Evolutionary conservation across 2,888 invertebrate genomes (phyloP).

Genomic region (Isoperla grammatica): DNA sequence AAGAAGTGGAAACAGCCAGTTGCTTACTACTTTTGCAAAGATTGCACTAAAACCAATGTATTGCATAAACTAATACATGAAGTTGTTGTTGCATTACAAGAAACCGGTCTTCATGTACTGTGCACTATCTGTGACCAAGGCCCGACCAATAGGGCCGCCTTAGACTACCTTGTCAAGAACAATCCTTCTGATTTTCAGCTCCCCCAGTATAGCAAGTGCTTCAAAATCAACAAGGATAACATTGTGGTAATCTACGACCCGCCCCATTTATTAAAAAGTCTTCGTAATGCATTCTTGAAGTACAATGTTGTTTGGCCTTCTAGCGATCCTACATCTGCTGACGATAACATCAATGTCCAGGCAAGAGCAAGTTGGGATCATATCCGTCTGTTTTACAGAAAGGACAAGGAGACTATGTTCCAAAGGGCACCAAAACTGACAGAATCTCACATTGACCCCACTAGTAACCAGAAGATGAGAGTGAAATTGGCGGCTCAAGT

Average conservation of each 20-base stretch:
- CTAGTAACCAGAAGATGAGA: background rate
- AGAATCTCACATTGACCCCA: slow-evolving; percentile 1
- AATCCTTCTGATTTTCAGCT: background rate
- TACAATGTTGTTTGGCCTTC: background rate
- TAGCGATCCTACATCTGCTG: too few relatives aligned
- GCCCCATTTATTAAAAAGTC: slow-evolving; percentile 17
- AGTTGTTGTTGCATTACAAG: slow-evolving; percentile 16
- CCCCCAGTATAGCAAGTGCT: background rate
- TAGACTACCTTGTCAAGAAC: background rate
- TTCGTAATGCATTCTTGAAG: slow-evolving; percentile 18
- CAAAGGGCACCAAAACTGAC: background rate
- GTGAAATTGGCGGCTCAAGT: slow-evolving; percentile 1
- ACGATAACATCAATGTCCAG: background rate
- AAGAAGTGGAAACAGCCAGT: slow-evolving; percentile 24
- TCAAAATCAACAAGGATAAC: slow-evolving; percentile 9
- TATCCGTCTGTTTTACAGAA: background rate
- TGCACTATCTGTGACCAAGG: slow-evolving; percentile 23
- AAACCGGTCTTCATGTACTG: slow-evolving; percentile 17
- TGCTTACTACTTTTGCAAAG: slow-evolving; percentile 22
- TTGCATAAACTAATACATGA: slow-evolving; percentile 6
- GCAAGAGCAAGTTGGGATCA: background rate
- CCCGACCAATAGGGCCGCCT: slow-evolving; percentile 9
- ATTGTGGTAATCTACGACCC: slow-evolving; percentile 22
- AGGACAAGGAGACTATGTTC: background rate
- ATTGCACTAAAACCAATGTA: slow-evolving; percentile 14